Conservation (phyloP, 2,113 vertebrate genomes). For the Psophia crepitans region DNA sequence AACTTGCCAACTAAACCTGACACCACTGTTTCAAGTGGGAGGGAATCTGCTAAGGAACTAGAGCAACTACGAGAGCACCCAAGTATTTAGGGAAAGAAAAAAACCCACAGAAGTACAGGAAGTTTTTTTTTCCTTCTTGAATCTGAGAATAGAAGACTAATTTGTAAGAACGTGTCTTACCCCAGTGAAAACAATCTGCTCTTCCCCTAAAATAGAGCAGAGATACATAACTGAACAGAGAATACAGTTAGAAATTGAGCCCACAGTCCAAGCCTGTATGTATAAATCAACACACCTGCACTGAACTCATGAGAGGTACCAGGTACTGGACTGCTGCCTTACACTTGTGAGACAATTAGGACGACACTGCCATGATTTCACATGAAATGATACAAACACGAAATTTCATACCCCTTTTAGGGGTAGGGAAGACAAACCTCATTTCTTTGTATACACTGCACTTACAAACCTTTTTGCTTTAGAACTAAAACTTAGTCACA, state of each 20-base stretch:
- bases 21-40: not conserved
- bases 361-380: not conserved
- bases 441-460: not conserved
- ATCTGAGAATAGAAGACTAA: not conserved
- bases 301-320: not conserved
- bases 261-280: not conserved
- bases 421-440: not conserved
- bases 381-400: no score
- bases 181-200: not conserved
- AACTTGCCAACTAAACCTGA: not conserved
- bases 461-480: not conserved
- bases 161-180: not conserved
- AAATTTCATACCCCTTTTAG: no score
- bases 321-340: fast-evolving
- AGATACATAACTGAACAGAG: not conserved
- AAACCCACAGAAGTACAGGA: not conserved
- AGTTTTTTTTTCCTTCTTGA: not conserved
- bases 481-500: not conserved
- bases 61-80: not conserved
- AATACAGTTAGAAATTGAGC: not conserved
- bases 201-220: not conserved
- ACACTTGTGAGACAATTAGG: not conserved
- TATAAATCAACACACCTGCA: not conserved
- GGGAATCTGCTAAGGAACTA: not conserved
- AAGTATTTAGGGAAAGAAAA: not conserved